phyloP scores from a whole-genome alignment of 92 coral and sea anemone species.

The Phenganax stokvisi region DNA sequence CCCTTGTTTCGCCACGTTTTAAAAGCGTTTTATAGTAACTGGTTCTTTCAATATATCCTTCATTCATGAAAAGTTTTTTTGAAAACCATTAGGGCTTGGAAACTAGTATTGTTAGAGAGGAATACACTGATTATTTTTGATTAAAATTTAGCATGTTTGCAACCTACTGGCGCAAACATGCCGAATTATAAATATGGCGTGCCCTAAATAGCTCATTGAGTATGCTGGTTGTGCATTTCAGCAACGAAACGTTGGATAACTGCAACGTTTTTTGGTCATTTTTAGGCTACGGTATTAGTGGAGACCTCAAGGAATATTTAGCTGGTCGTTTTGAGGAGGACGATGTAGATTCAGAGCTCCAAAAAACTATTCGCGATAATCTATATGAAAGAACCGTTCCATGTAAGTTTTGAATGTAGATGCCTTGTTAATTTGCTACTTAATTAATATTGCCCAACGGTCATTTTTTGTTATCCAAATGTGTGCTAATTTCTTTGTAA shows the following conservation, averaged over 20 bases:
- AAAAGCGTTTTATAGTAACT: background rate
- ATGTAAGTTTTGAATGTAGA: slow-evolving; percentile 59
- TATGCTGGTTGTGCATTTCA: background rate
- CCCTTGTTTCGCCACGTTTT: background rate
- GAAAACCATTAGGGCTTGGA: background rate
- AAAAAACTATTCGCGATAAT: slow-evolving; percentile 92
- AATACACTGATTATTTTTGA: too few species aligned
- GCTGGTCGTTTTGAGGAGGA: slow-evolving; percentile 69
- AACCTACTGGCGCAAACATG: background rate
- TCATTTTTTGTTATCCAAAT: background rate
- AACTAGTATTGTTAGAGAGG: too few species aligned
- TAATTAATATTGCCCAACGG: slow-evolving; percentile 11
- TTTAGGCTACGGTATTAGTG: slow-evolving; percentile 74
- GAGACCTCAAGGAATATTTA: slow-evolving; percentile 81
- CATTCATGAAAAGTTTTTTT: background rate
- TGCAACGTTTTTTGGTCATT: slow-evolving; percentile 21
- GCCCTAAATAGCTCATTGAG: background rate
- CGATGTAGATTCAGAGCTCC: slow-evolving; percentile 75
- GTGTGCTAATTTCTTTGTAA: too few species aligned
- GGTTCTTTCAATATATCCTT: background rate
- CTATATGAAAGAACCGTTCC: slow-evolving; percentile 89
- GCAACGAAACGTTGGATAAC: slow-evolving; percentile 11
- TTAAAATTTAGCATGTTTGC: background rate
- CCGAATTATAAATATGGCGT: slow-evolving; percentile 1
- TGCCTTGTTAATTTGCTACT: background rate